Evolutionary conservation across 2,888 invertebrate genomes (phyloP).

Genomic region (Oxystoma pomonae): DNA sequence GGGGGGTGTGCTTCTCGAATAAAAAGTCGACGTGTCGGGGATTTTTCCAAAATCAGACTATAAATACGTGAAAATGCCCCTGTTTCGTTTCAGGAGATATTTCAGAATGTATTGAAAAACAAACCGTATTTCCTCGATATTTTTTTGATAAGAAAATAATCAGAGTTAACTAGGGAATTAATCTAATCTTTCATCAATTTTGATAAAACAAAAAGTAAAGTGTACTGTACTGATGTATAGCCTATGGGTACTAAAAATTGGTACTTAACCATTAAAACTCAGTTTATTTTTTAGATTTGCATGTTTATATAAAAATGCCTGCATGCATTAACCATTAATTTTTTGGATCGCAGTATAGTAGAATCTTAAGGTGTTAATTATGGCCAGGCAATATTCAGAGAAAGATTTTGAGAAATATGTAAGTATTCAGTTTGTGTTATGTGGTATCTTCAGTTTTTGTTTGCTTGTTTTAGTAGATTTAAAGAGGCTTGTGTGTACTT

Average conservation of each 20-base stretch:
- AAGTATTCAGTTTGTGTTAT: conserved; percentile 37
- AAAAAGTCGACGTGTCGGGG: too few species aligned
- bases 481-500: not conserved
- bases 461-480: not conserved
- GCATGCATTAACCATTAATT: too few species aligned
- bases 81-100: too few species aligned
- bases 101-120: too few species aligned
- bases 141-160: not conserved
- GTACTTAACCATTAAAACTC: not conserved
- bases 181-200: not conserved
- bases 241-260: not conserved
- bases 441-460: not conserved
- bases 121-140: too few species aligned
- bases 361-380: too few species aligned
- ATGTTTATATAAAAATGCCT: not conserved
- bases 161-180: too few species aligned
- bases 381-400: conserved; percentile 36
- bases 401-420: conserved; percentile 41
- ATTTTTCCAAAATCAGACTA: too few species aligned
- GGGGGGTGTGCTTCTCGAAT: too few species aligned
- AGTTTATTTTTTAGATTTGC: conserved; percentile 8
- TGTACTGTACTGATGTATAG: not conserved
- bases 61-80: too few species aligned
- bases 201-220: not conserved
- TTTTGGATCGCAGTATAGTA: too few species aligned